A percentile compares a stretch with the other conserved stretches of the same genome.
Conservation (phyloP, 2,113 vertebrate genomes). For the Formicarius rufipectus region DNA sequence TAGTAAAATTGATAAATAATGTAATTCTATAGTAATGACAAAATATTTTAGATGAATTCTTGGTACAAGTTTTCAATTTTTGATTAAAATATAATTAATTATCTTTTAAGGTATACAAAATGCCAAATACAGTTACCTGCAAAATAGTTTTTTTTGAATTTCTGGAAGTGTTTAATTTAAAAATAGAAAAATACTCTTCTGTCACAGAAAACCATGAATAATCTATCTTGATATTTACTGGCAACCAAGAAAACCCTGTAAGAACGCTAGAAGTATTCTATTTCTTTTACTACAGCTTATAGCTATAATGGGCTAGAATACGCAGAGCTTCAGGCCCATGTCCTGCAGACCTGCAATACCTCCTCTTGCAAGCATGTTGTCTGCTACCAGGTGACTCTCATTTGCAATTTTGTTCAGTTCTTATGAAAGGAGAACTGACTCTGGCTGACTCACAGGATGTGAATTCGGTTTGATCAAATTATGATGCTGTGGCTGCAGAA, state of each 20-base stretch:
- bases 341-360: not conserved
- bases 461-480: not conserved
- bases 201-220: not conserved
- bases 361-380: not conserved
- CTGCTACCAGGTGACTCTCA: not conserved
- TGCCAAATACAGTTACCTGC: not conserved
- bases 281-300: not conserved
- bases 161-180: not conserved
- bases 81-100: not conserved
- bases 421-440: not conserved
- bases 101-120: not conserved
- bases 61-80: not conserved
- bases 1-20: not conserved
- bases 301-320: not conserved
- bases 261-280: not conserved
- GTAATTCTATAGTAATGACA: not conserved
- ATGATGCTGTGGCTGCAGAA: not conserved
- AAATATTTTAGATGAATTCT: not conserved
- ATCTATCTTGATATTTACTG: not conserved
- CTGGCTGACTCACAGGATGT: not conserved
- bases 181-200: not conserved
- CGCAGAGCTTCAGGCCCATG: not conserved
- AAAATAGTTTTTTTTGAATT: not conserved
- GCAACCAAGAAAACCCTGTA: not conserved
- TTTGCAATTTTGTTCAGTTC: not conserved